phyloP scores from a whole-genome alignment of 1,140 invertebrate species.

The Teleogryllus occipitalis region DNA sequence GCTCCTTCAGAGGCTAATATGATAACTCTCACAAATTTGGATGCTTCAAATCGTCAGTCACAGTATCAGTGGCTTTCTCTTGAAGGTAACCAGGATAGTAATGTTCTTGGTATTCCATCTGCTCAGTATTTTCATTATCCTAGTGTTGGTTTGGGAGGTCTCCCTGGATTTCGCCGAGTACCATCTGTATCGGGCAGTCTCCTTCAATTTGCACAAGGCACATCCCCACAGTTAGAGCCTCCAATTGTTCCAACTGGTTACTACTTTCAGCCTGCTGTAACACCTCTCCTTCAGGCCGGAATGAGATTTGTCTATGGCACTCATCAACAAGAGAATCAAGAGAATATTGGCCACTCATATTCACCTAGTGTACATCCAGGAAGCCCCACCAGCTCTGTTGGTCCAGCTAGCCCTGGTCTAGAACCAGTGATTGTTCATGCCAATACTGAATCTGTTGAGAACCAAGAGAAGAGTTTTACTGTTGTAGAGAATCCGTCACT shows the following conservation, averaged over 20 bases:
- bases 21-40: background rate
- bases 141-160: constrained; percentile 31
- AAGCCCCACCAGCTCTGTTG: background rate
- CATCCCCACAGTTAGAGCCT: background rate
- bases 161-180: constrained; percentile 36
- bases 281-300: constrained; percentile 16
- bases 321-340: constrained; percentile 6
- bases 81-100: background rate
- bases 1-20: background rate
- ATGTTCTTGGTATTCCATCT: background rate
- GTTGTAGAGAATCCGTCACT: background rate
- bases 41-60: background rate
- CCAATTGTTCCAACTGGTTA: constrained; percentile 11
- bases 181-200: constrained; percentile 33
- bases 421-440: background rate
- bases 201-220: constrained; percentile 9
- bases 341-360: background rate
- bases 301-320: constrained; percentile 20
- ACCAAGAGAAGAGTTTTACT: background rate
- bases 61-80: background rate
- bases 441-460: background rate
- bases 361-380: background rate
- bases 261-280: constrained; percentile 20
- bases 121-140: background rate
- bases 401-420: background rate